These are phyloP conservation scores for Poeciliopsis paucimaculata DNA, from an alignment of 2,797 vertebrate species.

Conservation along the genomic window DNA sequence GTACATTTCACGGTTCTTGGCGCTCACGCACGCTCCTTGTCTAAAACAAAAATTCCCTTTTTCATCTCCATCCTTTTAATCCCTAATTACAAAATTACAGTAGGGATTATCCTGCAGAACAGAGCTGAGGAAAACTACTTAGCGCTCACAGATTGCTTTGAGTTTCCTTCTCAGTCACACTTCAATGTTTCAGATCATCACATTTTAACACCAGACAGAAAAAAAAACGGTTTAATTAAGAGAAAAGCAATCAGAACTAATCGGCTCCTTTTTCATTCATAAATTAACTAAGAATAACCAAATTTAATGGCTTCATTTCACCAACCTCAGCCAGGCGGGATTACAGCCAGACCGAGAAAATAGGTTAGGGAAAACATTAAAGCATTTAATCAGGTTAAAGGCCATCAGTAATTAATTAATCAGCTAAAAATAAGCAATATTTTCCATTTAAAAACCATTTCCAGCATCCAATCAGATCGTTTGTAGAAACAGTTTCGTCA, in stretches of 20 bases:
- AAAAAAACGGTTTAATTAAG: not conserved
- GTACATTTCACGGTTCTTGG: conserved; percentile 69
- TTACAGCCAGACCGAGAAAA: not conserved
- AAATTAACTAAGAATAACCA: not conserved
- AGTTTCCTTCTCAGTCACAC: not conserved
- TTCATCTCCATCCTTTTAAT: conserved; percentile 25
- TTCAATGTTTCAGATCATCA: not conserved
- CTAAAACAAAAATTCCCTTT: conserved; percentile 21
- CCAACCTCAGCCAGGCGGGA: not conserved
- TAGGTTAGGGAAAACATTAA: too few species aligned
- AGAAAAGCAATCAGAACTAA: not conserved
- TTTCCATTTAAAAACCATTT: too few species aligned
- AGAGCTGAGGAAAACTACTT: not conserved
- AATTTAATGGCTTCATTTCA: not conserved
- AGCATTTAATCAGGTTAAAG: too few species aligned
- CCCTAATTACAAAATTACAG: conserved; percentile 31
- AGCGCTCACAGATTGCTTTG: not conserved
- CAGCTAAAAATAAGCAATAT: too few species aligned
- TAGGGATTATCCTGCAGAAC: conserved; percentile 19
- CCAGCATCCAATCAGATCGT: too few species aligned
- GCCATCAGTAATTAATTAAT: too few species aligned
- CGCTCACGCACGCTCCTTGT: conserved; percentile 35
- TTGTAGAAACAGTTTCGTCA: too few species aligned
- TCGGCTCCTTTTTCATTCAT: not conserved
- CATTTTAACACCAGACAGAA: not conserved